These are phyloP conservation scores for Zaprionus taronus DNA, from an alignment of 1,140 invertebrate genomes.

Conservation along the genomic window DNA sequence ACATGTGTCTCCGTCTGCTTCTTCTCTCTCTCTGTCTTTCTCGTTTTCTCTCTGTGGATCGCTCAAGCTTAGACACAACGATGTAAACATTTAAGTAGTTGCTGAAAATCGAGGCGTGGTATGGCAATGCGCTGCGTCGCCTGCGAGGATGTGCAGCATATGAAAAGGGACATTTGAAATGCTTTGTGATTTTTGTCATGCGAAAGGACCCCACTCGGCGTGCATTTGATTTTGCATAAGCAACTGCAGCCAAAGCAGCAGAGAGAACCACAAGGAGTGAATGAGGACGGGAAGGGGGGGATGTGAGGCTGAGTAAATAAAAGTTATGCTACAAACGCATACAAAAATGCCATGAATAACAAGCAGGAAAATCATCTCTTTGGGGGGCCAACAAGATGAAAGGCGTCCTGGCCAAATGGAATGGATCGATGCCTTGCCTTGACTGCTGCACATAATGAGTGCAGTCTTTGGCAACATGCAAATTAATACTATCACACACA, in stretches of 20 bases:
- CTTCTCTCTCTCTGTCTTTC: background rate
- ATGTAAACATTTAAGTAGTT: slow-evolving; percentile 76
- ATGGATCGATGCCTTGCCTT: slow-evolving; percentile 14
- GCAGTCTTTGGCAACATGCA: slow-evolving; percentile 49
- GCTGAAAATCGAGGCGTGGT: slow-evolving; percentile 49
- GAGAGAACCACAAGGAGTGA: background rate
- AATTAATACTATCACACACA: slow-evolving; percentile 54
- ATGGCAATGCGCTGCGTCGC: slow-evolving; percentile 9
- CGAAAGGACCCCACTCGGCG: slow-evolving; percentile 13
- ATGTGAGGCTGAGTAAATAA: slow-evolving; percentile 44
- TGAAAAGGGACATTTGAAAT: slow-evolving; percentile 74
- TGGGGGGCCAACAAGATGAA: slow-evolving; percentile 4
- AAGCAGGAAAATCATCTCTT: slow-evolving; percentile 48
- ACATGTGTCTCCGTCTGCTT: slow-evolving; percentile 32
- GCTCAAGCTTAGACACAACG: slow-evolving; percentile 43
- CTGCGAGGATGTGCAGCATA: slow-evolving; percentile 71
- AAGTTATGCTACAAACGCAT: slow-evolving; percentile 67
- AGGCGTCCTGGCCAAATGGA: background rate
- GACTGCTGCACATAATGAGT: slow-evolving; percentile 53
- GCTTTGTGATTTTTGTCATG: slow-evolving; percentile 79
- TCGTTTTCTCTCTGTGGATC: background rate
- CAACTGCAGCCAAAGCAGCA: slow-evolving; percentile 38
- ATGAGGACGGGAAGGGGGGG: background rate
- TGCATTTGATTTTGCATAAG: slow-evolving; percentile 46
- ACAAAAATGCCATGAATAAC: slow-evolving; percentile 75